Percentiles rank a stretch among this genome's conserved stretches.
phyloP scores from a whole-genome alignment of 92 coral and sea anemone genomes.

The Palythoa caribaeorum region DNA sequence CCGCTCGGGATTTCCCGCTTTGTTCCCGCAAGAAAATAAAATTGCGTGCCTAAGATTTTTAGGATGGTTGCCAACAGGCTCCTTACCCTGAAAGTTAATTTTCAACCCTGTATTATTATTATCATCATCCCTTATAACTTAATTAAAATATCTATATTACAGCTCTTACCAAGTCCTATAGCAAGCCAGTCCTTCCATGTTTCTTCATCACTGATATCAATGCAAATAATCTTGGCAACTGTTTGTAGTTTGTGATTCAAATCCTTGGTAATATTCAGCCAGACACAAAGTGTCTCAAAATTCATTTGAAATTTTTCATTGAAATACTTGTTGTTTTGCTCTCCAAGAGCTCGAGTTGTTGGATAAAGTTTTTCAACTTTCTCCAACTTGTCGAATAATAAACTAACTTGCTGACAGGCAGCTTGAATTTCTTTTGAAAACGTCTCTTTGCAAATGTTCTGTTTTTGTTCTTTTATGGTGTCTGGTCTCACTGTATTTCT shows the following conservation, averaged over 20 bases:
- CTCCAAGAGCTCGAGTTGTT: conserved; percentile 80
- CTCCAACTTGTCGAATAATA: conserved; percentile 77
- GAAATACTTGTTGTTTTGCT: conserved; percentile 73
- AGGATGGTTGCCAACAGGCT: too few relatives aligned
- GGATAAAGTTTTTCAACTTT: conserved; percentile 87
- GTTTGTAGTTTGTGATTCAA: conserved; percentile 85
- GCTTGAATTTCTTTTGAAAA: conserved; percentile 50
- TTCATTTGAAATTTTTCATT: conserved; percentile 73
- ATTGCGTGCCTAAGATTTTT: too few relatives aligned
- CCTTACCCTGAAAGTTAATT: too few relatives aligned
- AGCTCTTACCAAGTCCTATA: conserved; percentile 81
- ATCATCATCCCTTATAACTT: too few relatives aligned
- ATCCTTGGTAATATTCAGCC: conserved; percentile 90
- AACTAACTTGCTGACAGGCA: conserved; percentile 72
- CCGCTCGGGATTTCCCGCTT: too few relatives aligned
- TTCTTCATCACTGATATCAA: conserved; percentile 67
- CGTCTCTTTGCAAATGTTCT: not conserved
- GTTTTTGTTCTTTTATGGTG: not conserved
- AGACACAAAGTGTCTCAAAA: conserved; percentile 79
- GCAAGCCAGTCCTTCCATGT: conserved; percentile 92
- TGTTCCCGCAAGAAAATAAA: too few relatives aligned
- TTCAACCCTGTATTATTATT: too few relatives aligned
- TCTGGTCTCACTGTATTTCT: not conserved
- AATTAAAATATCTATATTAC: too few relatives aligned
- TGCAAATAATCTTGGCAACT: conserved; percentile 84